Evolutionary conservation across 1,140 invertebrate species (phyloP), one percentile per base, ranked within the genome.

Genomic region (Psilanteris sp.): DNA sequence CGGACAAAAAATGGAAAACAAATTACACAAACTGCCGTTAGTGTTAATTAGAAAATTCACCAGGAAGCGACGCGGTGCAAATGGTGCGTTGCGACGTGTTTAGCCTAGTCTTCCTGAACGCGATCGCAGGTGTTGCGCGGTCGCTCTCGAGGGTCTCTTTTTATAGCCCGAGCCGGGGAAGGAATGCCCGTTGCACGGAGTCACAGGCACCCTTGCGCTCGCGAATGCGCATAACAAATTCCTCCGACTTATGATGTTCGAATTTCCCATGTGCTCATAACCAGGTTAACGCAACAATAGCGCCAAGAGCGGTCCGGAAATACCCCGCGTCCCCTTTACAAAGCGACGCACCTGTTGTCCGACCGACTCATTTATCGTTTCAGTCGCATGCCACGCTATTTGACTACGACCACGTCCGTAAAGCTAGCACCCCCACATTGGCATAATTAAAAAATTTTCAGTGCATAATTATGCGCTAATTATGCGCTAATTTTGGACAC

Each of bases 231-330:
- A 68, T 64, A 62, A 76, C 48, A 54, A 68, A 46, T 76, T 54
- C 32, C 20, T 48, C 13, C 29, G 11, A 62, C 18, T 68, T 64
- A 70, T 70, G 72, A 76, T 43, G 64, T 48, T 43, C 44, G 50
- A 34, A 66, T 68, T 76, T 76, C 72, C 62, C 72, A 76, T 64
- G 72, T 76, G 64, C 57, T 32, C 66, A 59, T 70, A 68, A 76
- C 72, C 64, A 75, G 72, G 64, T 75, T 75, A 75, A 48, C 44
- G 34, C 57, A 67, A 75, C 72, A 75, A 75, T 75, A 68, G 62
- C 36, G 22, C 32, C 36, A 39, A 68, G 44, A 46, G 13, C 29
- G 16, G 59, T 55, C 61, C 62, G 71, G 62, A 74, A 74, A 74
- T 74, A 67, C 54, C 55, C 29, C 32, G 41, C 36, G 39, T 31